A percentile compares a stretch with the other conserved stretches of the same genome.
These are phyloP conservation scores for Podarcis siculus DNA, from an alignment of 2,797 vertebrate genomes.

Conservation along the genomic window DNA sequence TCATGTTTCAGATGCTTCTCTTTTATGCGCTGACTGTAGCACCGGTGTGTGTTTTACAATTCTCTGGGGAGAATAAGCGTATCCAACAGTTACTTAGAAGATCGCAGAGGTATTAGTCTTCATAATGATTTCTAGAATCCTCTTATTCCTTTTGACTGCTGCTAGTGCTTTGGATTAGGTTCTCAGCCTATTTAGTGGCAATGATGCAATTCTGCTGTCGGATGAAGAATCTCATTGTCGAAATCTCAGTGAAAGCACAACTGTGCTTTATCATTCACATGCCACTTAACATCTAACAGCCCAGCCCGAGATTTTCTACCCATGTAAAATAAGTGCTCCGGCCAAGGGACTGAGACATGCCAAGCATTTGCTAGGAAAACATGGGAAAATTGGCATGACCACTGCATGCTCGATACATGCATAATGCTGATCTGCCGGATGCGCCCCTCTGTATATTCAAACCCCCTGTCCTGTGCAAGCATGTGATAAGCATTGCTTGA, in stretches of 20 bases:
- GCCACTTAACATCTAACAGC: neutral
- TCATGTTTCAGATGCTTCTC: slow-evolving; percentile 38
- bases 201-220: neutral
- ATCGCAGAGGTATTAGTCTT: neutral
- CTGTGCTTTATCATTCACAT: neutral
- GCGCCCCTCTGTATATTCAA: neutral
- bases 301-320: neutral
- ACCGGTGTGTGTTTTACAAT: neutral
- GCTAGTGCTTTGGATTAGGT: neutral
- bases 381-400: neutral
- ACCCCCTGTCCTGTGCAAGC: neutral
- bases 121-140: neutral
- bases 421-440: neutral
- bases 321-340: no score
- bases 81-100: neutral
- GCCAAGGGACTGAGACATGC: neutral
- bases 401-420: neutral
- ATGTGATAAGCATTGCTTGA: no score
- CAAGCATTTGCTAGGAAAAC: neutral
- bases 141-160: neutral
- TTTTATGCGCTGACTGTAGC: neutral
- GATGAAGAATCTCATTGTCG: neutral
- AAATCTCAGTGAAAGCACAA: neutral
- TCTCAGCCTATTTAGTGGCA: neutral
- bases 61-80: neutral